Conservation (phyloP, 2,888 invertebrate species). For the Agrotis clavis region DNA sequence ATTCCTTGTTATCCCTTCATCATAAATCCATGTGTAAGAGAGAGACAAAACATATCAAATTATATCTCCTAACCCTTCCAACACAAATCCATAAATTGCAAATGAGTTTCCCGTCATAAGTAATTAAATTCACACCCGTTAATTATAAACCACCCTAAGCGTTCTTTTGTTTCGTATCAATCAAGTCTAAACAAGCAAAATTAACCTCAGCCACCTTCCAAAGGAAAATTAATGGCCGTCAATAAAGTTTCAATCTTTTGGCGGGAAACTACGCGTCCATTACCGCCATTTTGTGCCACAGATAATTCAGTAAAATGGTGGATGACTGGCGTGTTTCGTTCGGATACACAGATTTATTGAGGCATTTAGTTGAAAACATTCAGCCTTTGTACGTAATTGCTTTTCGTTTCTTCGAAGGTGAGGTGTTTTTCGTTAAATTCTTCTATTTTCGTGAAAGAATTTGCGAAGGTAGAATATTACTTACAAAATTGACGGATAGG, state of each 20-base stretch:
- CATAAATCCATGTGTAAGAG: slow-evolving; percentile 19
- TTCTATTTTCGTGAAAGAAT: slow-evolving; percentile 1
- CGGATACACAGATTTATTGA: slow-evolving; percentile 70
- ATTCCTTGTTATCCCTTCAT: slow-evolving; percentile 9
- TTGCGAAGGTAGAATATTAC: neutral
- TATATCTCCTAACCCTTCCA: slow-evolving; percentile 15
- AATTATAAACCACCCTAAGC: slow-evolving; percentile 28
- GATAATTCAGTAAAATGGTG: slow-evolving; percentile 77
- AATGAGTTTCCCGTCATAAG: slow-evolving; percentile 34
- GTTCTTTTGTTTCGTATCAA: slow-evolving; percentile 59
- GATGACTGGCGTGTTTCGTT: slow-evolving; percentile 72
- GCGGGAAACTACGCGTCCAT: slow-evolving; percentile 67
- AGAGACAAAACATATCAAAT: slow-evolving; percentile 17
- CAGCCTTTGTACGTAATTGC: slow-evolving; percentile 52
- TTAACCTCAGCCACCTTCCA: slow-evolving; percentile 64
- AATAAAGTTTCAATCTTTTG: slow-evolving; percentile 72
- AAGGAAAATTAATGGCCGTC: slow-evolving; percentile 68
- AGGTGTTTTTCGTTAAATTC: slow-evolving; percentile 28
- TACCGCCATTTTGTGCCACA: slow-evolving; percentile 69
- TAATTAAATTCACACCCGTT: slow-evolving; percentile 53
- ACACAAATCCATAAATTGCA: slow-evolving; percentile 47
- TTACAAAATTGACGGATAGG: neutral
- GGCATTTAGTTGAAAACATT: slow-evolving; percentile 52
- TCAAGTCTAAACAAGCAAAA: slow-evolving; percentile 63
- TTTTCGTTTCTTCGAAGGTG: slow-evolving; percentile 30